Base-by-base conservation (phyloP, 2,797 vertebrate species). In the Merluccius polli region DNA sequence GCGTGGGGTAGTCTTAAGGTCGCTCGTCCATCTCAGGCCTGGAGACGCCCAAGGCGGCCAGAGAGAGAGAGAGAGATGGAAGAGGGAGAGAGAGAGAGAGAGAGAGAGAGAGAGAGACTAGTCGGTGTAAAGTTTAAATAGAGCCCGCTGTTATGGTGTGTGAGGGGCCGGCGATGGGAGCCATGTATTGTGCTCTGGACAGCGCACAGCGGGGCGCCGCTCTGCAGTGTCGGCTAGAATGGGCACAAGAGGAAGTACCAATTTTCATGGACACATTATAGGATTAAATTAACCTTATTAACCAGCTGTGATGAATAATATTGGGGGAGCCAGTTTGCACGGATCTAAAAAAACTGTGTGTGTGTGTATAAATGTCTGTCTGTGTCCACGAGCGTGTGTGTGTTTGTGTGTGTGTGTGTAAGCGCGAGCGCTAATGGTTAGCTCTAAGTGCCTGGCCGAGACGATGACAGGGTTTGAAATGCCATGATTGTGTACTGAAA, bases 1-100 rank as follows among this genome's bases (percentile, higher is more conserved):
- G 94, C 92, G 90, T 93, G 93, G 93, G 94, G 93, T 93, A 93
- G 93, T 93, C 93, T 94, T 94, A 94, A 94, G 92, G 91, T 93
- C 93, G 92, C 93, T 94, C 91, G 92, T 93, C 94, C 94, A 94
- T 94, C 92, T 93, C 93, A 90, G 92, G 92, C 92, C 91, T 88
- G 91, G 90, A 87, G 86, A 52, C 48, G 21, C 48, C 89, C 84
- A 87, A 90, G 91, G 91, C 85, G 89, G 91, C 89, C 86, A 87
- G 88, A 87, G 87, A 79, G 89, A 75, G 87, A 83, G 88, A 85
- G 80, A 68, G 31, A 74, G 75, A 65, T 79, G 75, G 84, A 80
- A 70, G 85, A 84, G 83, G 59, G 89, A 63, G 85, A 76, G 41
- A 41, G 63, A 31, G 35, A 31, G 81, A 52, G 78, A 72, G 74